Conservation (phyloP, 92 coral and sea anemone genomes). For the Porites evermanni region DNA sequence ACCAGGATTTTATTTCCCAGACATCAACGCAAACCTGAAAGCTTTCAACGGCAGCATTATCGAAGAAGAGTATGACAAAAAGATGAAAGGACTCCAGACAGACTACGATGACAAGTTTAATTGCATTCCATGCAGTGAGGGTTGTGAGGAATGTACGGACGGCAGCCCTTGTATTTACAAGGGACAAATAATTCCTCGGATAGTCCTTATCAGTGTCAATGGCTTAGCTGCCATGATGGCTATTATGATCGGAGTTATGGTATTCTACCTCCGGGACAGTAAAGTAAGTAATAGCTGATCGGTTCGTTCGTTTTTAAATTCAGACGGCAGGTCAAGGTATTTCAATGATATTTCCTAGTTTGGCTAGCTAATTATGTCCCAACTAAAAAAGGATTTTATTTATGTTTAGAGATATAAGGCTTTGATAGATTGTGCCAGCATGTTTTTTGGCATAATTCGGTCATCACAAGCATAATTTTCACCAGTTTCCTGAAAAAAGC, state of each 20-base stretch:
- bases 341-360: neutral
- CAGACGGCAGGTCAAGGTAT: neutral
- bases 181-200: slow-evolving; percentile 44
- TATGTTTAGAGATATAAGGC: too few relatives aligned
- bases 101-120: slow-evolving; percentile 67
- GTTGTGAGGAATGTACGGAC: slow-evolving; percentile 84
- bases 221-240: slow-evolving; percentile 63
- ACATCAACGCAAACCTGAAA: slow-evolving; percentile 42
- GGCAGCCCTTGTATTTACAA: slow-evolving; percentile 77
- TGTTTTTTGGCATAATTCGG: too few relatives aligned
- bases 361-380: too few relatives aligned
- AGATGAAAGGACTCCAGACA: slow-evolving; percentile 30
- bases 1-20: slow-evolving; percentile 83
- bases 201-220: slow-evolving; percentile 64
- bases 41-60: slow-evolving; percentile 85
- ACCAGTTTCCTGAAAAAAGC: too few relatives aligned
- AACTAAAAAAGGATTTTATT: too few relatives aligned
- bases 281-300: slow-evolving; percentile 53
- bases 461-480: too few relatives aligned
- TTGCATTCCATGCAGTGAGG: slow-evolving; percentile 88
- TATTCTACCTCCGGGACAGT: slow-evolving; percentile 59
- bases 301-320: neutral
- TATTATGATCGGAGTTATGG: slow-evolving; percentile 68
- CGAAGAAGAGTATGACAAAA: slow-evolving; percentile 74
- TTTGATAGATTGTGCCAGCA: too few relatives aligned